Evolutionary conservation across 2,113 vertebrate species (phyloP).

Genomic region (Eurystomus gularis): DNA sequence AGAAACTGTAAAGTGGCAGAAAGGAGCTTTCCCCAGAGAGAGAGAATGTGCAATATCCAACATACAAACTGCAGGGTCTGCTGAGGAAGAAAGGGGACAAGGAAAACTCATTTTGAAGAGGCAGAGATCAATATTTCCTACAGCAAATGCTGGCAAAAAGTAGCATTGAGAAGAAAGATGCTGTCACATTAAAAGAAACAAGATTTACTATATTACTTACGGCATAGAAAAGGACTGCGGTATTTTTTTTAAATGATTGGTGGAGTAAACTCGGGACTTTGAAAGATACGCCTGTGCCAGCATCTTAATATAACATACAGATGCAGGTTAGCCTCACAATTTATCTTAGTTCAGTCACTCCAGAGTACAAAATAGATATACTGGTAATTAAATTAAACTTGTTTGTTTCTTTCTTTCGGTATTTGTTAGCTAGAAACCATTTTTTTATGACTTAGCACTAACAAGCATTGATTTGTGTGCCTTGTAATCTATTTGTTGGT

Average conservation of each 20-base stretch:
- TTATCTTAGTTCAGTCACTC: constrained; percentile 11
- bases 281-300: background rate
- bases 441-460: constrained; percentile 32
- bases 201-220: constrained; percentile 14
- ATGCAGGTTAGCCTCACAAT: background rate
- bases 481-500: constrained; percentile 35
- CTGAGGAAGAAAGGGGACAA: constrained; percentile 17
- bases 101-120: constrained; percentile 54
- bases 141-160: background rate
- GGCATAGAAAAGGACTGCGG: background rate
- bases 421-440: background rate
- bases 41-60: constrained; percentile 11
- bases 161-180: constrained; percentile 23
- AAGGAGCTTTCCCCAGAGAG: constrained; percentile 16
- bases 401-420: constrained; percentile 18
- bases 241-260: constrained; percentile 9
- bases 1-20: constrained; percentile 13
- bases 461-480: constrained; percentile 51
- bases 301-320: constrained; percentile 18
- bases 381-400: constrained; percentile 48
- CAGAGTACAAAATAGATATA: constrained; percentile 28
- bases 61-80: background rate
- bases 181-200: constrained; percentile 4
- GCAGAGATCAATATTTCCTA: constrained; percentile 44
- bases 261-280: background rate